A percentile compares a stretch with the other conserved stretches of the same genome.
Conservation (phyloP, 2,113 vertebrate genomes). For the Cacatua alba region DNA sequence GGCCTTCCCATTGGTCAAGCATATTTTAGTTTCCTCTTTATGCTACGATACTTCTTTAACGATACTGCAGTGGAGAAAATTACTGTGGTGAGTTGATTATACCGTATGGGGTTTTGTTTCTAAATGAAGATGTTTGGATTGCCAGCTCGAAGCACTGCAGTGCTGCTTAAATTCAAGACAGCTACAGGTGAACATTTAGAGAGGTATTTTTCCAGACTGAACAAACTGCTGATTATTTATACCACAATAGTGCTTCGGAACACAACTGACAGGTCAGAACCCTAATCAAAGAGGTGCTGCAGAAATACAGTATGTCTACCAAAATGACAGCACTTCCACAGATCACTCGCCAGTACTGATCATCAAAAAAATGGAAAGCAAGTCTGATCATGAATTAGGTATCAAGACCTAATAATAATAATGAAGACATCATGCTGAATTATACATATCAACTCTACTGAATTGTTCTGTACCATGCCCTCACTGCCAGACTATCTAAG, state of each 20-base stretch:
- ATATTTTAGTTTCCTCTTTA: slow-evolving; percentile 26
- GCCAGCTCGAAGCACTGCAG: slow-evolving; percentile 9
- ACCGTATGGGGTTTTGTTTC: slow-evolving; percentile 34
- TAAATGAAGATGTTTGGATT: slow-evolving; percentile 48
- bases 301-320: background rate
- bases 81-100: slow-evolving; percentile 21
- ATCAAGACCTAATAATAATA: background rate
- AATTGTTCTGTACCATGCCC: background rate
- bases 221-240: background rate
- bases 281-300: background rate
- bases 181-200: background rate
- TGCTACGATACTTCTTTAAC: slow-evolving; percentile 32
- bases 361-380: background rate
- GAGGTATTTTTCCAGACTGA: background rate
- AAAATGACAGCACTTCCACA: background rate
- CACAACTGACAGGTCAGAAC: background rate
- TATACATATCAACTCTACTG: background rate
- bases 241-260: background rate
- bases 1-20: slow-evolving; percentile 10
- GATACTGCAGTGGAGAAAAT: slow-evolving; percentile 41
- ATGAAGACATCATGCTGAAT: background rate
- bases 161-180: slow-evolving; percentile 7
- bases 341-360: background rate
- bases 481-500: background rate
- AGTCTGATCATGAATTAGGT: background rate